These are phyloP conservation scores for Coregonus ussuriensis DNA, from an alignment of 2,797 vertebrate species.

Conservation along the genomic window DNA sequence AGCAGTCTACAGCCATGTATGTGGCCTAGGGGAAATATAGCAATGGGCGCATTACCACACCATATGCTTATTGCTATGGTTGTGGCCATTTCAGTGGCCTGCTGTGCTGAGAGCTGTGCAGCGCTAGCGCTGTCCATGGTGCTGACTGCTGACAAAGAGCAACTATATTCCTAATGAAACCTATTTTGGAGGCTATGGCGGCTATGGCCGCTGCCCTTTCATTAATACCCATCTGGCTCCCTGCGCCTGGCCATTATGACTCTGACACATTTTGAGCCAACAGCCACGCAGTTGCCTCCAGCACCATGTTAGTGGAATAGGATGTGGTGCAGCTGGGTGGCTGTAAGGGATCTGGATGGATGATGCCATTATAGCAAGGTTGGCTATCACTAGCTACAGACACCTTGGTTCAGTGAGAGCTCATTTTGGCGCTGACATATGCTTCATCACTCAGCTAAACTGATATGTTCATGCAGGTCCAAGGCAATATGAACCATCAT, in stretches of 20 bases:
- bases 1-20: background rate
- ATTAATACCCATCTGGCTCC: background rate
- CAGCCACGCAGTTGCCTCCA: background rate
- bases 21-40: background rate
- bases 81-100: background rate
- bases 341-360: background rate
- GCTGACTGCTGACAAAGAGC: background rate
- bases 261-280: slow-evolving; percentile 6
- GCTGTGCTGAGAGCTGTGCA: background rate
- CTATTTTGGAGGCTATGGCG: background rate
- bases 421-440: background rate
- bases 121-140: background rate
- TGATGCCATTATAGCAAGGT: background rate
- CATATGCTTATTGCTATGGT: background rate
- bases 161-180: background rate
- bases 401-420: background rate
- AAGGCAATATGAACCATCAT: background rate
- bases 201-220: slow-evolving; percentile 7
- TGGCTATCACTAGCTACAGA: background rate
- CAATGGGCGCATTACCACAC: background rate
- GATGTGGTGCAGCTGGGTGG: background rate
- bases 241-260: background rate
- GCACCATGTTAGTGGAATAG: background rate
- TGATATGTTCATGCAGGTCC: background rate
- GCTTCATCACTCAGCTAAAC: background rate